Percentiles rank a stretch among this genome's conserved stretches.
Conservation (phyloP, 2,888 invertebrate genomes). For the Frankliniella fusca region DNA sequence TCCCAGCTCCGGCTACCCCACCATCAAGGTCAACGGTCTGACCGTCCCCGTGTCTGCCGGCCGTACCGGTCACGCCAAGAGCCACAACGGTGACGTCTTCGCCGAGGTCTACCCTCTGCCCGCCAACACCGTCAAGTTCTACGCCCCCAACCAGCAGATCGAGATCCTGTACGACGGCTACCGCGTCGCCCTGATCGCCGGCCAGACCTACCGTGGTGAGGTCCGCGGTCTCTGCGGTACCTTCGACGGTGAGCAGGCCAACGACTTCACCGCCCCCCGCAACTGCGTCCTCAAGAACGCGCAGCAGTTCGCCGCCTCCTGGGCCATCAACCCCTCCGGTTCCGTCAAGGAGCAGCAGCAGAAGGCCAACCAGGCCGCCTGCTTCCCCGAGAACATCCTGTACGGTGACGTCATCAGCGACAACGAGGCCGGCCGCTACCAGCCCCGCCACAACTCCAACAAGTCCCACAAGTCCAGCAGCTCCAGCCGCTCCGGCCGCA, state of each 20-base stretch:
- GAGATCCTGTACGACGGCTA: conserved; percentile 58
- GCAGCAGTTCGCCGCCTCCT: conserved; percentile 56
- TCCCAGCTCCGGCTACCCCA: conserved; percentile 33
- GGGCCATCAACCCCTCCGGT: conserved; percentile 50
- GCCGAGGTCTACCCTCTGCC: conserved; percentile 50
- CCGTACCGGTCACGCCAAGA: conserved; percentile 49
- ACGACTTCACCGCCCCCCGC: conserved; percentile 58
- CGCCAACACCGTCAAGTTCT: conserved; percentile 55
- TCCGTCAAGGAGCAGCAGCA: conserved; percentile 44
- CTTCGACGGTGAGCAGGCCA: conserved; percentile 56
- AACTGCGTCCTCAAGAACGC: conserved; percentile 54
- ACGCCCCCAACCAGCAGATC: conserved; percentile 49
- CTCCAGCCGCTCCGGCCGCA: conserved; percentile 5
- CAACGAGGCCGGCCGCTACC: conserved; percentile 21
- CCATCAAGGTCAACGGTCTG: conserved; percentile 43
- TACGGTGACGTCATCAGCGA: conserved; percentile 21
- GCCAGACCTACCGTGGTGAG: conserved; percentile 52
- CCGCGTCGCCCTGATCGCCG: conserved; percentile 49
- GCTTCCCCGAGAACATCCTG: conserved; percentile 6
- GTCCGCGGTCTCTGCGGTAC: conserved; percentile 64
- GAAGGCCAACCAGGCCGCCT: conserved; percentile 33
- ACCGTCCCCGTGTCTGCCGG: conserved; percentile 43
- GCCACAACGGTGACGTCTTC: conserved; percentile 42
- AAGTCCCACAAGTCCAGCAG: neutral
- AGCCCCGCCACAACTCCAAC: conserved; percentile 4